A percentile compares a stretch with the other conserved stretches of the same genome.
These are phyloP conservation scores for Epizoanthus stellaris DNA, from an alignment of 92 coral and sea anemone genomes.

Conservation along the genomic window DNA sequence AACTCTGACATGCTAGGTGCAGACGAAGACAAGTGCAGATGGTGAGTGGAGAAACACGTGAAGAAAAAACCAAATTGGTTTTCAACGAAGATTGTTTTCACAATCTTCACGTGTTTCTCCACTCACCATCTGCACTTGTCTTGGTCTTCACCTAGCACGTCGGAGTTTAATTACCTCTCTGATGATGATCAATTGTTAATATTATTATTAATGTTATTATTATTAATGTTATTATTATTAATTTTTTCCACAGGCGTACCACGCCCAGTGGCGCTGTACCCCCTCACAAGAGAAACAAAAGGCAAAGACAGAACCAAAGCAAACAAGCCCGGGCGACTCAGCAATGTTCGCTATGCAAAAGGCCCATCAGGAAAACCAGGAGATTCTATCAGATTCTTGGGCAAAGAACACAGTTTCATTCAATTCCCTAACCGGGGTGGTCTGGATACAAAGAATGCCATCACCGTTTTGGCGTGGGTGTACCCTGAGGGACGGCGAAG, in stretches of 20 bases:
- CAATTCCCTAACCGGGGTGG: slow-evolving; percentile 78
- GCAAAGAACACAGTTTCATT: slow-evolving; percentile 81
- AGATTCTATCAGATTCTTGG: slow-evolving; percentile 76
- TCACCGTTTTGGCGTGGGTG: slow-evolving; percentile 85
- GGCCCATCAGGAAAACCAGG: slow-evolving; percentile 82
- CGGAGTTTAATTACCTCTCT: too few relatives aligned
- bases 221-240: too few relatives aligned
- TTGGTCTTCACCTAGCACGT: too few relatives aligned
- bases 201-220: too few relatives aligned
- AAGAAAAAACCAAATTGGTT: too few relatives aligned
- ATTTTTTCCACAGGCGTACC: slow-evolving; percentile 18
- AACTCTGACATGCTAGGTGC: too few relatives aligned
- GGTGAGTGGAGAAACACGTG: too few relatives aligned
- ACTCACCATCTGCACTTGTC: too few relatives aligned
- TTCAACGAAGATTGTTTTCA: too few relatives aligned
- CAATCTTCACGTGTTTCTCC: too few relatives aligned
- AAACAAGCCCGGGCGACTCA: slow-evolving; percentile 79
- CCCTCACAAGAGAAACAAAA: slow-evolving; percentile 13
- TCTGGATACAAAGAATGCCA: slow-evolving; percentile 73
- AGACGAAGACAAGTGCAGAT: too few relatives aligned
- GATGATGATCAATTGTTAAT: too few relatives aligned
- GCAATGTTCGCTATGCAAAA: slow-evolving; percentile 68
- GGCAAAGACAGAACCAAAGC: slow-evolving; percentile 14
- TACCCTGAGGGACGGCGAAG: slow-evolving; percentile 63
- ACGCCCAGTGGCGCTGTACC: slow-evolving; percentile 21